These are phyloP conservation scores for Himalopsyche kuldschensis DNA, from an alignment of 2,888 invertebrate genomes.

Conservation along the genomic window DNA sequence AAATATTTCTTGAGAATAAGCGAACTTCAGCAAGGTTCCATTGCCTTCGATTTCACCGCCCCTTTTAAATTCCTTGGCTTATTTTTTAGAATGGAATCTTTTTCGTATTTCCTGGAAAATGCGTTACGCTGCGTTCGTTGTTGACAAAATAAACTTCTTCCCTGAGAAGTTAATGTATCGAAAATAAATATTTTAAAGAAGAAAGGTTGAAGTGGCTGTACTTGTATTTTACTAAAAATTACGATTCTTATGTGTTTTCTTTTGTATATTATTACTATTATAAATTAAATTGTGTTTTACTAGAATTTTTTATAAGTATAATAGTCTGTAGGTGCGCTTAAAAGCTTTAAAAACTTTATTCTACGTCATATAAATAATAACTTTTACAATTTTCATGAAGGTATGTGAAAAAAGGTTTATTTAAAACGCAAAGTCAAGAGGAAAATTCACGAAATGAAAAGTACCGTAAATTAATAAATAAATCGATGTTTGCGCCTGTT, in stretches of 20 bases:
- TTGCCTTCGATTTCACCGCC: neutral
- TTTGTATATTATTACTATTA: neutral
- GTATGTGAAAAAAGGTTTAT: no score
- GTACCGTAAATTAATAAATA: no score
- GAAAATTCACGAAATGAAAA: no score
- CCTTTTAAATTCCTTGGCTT: slow-evolving; percentile 23
- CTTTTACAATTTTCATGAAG: no score
- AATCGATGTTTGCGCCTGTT: no score
- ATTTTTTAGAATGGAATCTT: neutral
- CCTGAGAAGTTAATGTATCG: slow-evolving; percentile 34
- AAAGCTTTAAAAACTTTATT: no score
- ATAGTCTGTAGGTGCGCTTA: no score
- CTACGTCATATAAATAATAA: no score
- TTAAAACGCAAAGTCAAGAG: no score
- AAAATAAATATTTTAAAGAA: slow-evolving; percentile 28
- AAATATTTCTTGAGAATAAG: slow-evolving; percentile 28
- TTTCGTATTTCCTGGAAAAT: slow-evolving; percentile 10
- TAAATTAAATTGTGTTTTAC: no score
- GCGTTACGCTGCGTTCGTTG: slow-evolving; percentile 9
- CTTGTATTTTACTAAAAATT: neutral
- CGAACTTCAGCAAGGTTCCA: neutral
- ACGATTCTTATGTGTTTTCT: neutral
- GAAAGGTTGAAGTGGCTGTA: slow-evolving; percentile 26
- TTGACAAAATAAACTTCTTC: slow-evolving; percentile 36
- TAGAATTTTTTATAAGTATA: no score